Base-by-base conservation (phyloP, 64 coral and sea anemone genomes). In the Orbicella faveolata region DNA sequence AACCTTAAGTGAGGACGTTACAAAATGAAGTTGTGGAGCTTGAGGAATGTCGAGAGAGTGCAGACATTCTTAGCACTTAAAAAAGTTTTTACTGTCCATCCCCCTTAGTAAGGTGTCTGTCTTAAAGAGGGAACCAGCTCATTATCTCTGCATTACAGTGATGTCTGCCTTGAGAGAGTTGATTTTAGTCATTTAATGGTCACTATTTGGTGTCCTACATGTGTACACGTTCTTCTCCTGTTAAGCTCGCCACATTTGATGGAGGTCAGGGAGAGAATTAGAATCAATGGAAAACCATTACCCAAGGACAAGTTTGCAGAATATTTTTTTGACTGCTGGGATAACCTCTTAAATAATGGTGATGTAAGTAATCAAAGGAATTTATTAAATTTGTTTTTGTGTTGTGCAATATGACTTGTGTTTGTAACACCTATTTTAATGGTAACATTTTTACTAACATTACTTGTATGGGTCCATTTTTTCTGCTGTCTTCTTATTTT, bases 251-350 rank as follows among this genome's bases (percentile, higher is more conserved):
- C 96, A 41, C 96, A 98, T 93, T 91, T 98, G 63, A 90, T 98
- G 14, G 96, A 98, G 88, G 96, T 98, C 8, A 86, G 96, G 62
- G 96, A 98, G 33, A 95, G 96, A 55, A 98, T 98, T 23, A 90
- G 94, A 90, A 93, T 98, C 41, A 98, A 98, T 81, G 90, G 94
- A 1, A 90, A 83, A 76, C 75, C 94, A 73, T 53, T 98, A 18
- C 78, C 81, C 39, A 98, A 98, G 23, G 94, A 98, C 26, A 87
- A 88, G 78, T 98, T 98, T 93, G 88, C 96, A 77, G 90, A 90
- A 52, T 95, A 98, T 66, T 98, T 98, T 77, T 98, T 95, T 95
- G 91, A 98, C 37, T 98, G 96, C 63, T 98, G 85, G 94, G 96
- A 98, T 77, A 98, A 98, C 75, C 90, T 98, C 2, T 84, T 93